Percentiles rank a stretch among this genome's conserved stretches.
Evolutionary conservation across 2,888 invertebrate genomes (phyloP).

Genomic region (Dicyrtomina minuta): DNA sequence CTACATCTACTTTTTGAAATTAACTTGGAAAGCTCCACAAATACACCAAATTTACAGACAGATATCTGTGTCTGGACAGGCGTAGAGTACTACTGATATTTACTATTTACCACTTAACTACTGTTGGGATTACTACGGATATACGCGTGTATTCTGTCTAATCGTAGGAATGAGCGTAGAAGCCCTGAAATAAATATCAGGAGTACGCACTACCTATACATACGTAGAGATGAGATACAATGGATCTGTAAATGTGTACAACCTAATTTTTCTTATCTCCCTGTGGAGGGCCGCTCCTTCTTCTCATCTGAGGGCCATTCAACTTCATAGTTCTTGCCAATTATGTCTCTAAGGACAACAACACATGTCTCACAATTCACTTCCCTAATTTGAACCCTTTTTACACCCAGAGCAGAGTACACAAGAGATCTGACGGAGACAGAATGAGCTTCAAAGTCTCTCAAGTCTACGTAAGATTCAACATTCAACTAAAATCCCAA

Average conservation of each 20-base stretch:
- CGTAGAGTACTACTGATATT: background rate
- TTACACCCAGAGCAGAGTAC: background rate
- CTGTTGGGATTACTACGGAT: too few relatives aligned
- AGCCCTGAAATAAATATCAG: too few relatives aligned
- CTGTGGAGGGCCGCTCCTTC: slow-evolving; percentile 27
- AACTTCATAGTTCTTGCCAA: slow-evolving; percentile 30
- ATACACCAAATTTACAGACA: background rate
- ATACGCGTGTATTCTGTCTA: too few relatives aligned
- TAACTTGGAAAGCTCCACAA: slow-evolving; percentile 2
- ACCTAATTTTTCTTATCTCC: slow-evolving; percentile 26
- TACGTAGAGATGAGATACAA: too few relatives aligned
- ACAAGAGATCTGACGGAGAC: background rate
- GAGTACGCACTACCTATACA: too few relatives aligned
- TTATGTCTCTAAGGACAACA: slow-evolving; percentile 32
- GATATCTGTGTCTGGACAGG: too few relatives aligned
- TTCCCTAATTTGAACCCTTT: slow-evolving; percentile 25
- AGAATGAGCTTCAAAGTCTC: too few relatives aligned
- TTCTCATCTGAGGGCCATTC: slow-evolving; percentile 26
- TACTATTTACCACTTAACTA: too few relatives aligned
- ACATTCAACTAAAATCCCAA: background rate
- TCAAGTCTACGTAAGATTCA: background rate
- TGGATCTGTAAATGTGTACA: slow-evolving; percentile 18
- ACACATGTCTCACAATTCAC: slow-evolving; percentile 25
- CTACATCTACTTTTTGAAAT: slow-evolving; percentile 6
- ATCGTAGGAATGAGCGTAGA: too few relatives aligned